Percentiles rank a stretch among this genome's conserved stretches.
These are phyloP conservation scores for Camponotus floridanus DNA, from an alignment of 1,140 invertebrate species.

Conservation along the genomic window DNA sequence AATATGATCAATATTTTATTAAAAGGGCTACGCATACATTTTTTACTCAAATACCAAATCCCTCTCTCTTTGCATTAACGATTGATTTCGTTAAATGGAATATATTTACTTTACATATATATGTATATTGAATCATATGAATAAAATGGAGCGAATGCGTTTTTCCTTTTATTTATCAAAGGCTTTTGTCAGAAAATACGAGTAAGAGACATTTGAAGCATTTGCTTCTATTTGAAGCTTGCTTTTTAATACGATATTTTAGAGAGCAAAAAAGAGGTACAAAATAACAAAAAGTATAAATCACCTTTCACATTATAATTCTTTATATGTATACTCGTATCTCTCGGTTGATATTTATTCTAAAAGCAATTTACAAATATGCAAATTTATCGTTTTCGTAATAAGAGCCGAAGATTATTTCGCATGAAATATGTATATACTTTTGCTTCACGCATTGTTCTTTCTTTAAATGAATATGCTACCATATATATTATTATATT, in stretches of 20 bases:
- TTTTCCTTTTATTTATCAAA: conserved; percentile 10
- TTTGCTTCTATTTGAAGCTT: not conserved
- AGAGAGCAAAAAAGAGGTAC: not conserved
- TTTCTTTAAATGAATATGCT: conserved; percentile 13
- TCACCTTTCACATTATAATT: not conserved
- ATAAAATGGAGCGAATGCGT: not conserved
- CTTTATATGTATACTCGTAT: not conserved
- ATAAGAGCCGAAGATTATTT: conserved; percentile 20
- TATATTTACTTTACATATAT: conserved; percentile 17
- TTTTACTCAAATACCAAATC: conserved; percentile 11
- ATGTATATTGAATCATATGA: conserved; percentile 24
- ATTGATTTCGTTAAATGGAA: conserved; percentile 14
- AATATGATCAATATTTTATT: not conserved
- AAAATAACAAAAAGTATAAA: not conserved
- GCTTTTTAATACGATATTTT: not conserved
- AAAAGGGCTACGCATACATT: not conserved
- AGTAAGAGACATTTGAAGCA: not conserved
- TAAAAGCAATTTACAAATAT: not conserved
- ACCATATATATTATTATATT: not conserved
- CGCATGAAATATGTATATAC: not conserved
- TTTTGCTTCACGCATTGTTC: not conserved
- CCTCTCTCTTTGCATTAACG: not conserved
- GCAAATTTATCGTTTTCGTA: not conserved
- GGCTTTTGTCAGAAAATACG: not conserved
- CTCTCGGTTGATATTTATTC: conserved; percentile 2